Percentiles rank a stretch among this genome's conserved stretches.
These are phyloP conservation scores for Maconellicoccus hirsutus DNA, from an alignment of 1,140 invertebrate genomes.

Conservation along the genomic window DNA sequence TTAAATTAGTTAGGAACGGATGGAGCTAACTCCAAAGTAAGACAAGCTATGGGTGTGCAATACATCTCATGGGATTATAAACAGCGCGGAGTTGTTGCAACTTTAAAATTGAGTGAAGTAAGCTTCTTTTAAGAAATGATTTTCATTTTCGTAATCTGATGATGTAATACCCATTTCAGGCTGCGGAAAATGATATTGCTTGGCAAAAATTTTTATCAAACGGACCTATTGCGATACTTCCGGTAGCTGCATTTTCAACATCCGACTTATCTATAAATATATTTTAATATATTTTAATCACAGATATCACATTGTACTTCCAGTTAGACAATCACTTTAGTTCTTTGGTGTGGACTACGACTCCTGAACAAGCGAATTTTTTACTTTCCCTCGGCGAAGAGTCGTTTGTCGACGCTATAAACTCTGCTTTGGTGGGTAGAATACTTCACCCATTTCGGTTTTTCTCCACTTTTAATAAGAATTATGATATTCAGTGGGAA, in stretches of 20 bases:
- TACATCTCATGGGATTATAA: slow-evolving; percentile 73
- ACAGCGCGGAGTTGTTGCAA: slow-evolving; percentile 83
- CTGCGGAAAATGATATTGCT: slow-evolving; percentile 48
- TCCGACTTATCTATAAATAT: slow-evolving; percentile 26
- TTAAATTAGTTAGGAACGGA: slow-evolving; percentile 72
- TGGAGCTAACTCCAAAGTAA: slow-evolving; percentile 75
- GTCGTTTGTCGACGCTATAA: slow-evolving; percentile 80
- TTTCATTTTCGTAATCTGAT: too few species aligned
- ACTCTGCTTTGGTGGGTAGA: slow-evolving; percentile 62
- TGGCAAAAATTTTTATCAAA: slow-evolving; percentile 91
- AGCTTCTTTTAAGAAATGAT: slow-evolving; percentile 22
- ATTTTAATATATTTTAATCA: slow-evolving; percentile 25
- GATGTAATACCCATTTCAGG: slow-evolving; percentile 14
- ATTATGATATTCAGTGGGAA: background rate
- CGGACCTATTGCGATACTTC: slow-evolving; percentile 83
- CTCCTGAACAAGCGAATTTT: slow-evolving; percentile 55
- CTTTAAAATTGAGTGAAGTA: slow-evolving; percentile 64
- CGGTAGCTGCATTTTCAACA: slow-evolving; percentile 44
- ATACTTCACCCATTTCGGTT: background rate
- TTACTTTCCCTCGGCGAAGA: slow-evolving; percentile 56
- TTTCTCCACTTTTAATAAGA: slow-evolving; percentile 11
- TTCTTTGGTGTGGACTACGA: slow-evolving; percentile 86
- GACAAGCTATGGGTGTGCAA: slow-evolving; percentile 63
- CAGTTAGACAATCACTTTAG: slow-evolving; percentile 58
- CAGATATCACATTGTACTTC: slow-evolving; percentile 25